Evolutionary conservation across 2,113 vertebrate species (phyloP), one percentile per base, ranked within the genome.

Genomic region (Poeciliopsis prolifica): DNA sequence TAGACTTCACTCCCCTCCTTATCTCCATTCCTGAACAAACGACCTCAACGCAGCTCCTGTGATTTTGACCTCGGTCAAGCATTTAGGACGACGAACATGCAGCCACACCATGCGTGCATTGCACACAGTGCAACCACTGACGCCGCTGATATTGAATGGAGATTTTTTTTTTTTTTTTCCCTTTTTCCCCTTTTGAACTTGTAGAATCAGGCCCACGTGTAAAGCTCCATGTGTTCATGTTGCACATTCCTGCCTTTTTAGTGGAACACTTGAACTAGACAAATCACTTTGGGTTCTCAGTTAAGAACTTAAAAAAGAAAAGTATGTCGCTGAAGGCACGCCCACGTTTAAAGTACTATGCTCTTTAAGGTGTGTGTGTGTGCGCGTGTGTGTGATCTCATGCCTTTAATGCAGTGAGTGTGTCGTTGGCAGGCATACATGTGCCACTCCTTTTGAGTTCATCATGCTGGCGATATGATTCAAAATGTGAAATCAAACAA

Each of bases 81-180:
- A 31, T 72, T 44, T 33, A 37, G n/a, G 44, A 86, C 80, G 87
- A 88, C 54, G 82, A 65, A 81, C 65, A 66, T 72, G n/a, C 68
- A 44, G 68, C n/a, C 35, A 17, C 67, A 51, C 72, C 68, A 73
- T 3, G 35, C 10, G 35, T 37, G 35, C 35, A 37, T 11, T 65
- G 48, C 42, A 54, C 13, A 2, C 0, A 61, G n/a, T 30, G 42
- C 2, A 44, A 17, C 68, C 19, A 29, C 37, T 48, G 44, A 64
- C 62, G 22, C 63, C 28, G 19, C 10, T 9, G 61, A 19, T 61
- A 42, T 30, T 62, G 37, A 19, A 5, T 4, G 28, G 24, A 1
- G 35, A 22, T 24, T 74, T 37, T 3, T 37, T 11, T 35, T 10
- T 10, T 2, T 35, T 2, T 2, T 37, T 12, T 3, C 30, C 28